Evolutionary conservation across 2,888 invertebrate species (phyloP).

Genomic region (Mamestra brassicae): DNA sequence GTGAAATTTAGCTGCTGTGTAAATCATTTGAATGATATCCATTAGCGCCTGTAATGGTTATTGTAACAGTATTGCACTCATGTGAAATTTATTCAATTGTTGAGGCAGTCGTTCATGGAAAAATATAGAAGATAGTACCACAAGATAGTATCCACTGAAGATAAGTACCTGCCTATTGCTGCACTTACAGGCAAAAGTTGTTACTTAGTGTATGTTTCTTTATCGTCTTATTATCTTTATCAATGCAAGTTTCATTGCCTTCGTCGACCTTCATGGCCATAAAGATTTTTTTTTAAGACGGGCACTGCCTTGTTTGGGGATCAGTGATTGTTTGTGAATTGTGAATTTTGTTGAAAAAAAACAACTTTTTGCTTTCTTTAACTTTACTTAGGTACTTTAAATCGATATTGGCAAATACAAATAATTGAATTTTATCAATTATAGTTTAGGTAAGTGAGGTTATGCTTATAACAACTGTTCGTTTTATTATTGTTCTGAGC

Average conservation of each 20-base stretch:
- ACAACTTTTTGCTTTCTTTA: too few species aligned
- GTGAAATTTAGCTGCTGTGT: slow-evolving; percentile 8
- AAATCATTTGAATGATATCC: slow-evolving; percentile 23
- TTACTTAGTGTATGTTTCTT: background rate
- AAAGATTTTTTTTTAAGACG: too few species aligned
- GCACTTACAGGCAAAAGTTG: background rate
- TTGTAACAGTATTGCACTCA: background rate
- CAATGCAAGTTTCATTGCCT: background rate
- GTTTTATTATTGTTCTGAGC: background rate
- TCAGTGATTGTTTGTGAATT: too few species aligned
- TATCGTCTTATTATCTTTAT: too few species aligned
- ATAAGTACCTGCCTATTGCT: too few species aligned
- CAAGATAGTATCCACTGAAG: too few species aligned
- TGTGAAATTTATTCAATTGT: slow-evolving; percentile 5
- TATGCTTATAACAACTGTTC: background rate
- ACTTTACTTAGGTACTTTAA: background rate
- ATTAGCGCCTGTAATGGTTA: slow-evolving; percentile 6
- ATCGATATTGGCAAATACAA: background rate
- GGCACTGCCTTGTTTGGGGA: too few species aligned
- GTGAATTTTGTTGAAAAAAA: too few species aligned
- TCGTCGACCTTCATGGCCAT: too few species aligned
- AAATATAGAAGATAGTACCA: background rate
- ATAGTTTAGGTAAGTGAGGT: too few species aligned
- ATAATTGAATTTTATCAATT: background rate
- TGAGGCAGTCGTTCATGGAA: background rate